Evolutionary conservation across 2,888 invertebrate genomes (phyloP).

Genomic region (Drosophila infuscata): DNA sequence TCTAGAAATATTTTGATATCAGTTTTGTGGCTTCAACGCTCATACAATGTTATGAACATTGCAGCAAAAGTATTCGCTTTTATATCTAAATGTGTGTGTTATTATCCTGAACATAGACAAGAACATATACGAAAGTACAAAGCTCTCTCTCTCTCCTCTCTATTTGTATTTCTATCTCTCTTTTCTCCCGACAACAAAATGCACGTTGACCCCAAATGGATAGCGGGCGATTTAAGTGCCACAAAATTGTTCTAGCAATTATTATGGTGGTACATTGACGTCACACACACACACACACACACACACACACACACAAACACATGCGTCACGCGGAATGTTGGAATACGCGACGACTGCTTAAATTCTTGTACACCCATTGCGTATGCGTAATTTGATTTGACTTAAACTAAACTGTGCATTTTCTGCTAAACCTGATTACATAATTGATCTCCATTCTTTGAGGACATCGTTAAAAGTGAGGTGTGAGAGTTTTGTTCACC

Average conservation of each 20-base stretch:
- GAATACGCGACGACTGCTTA: conserved; percentile 11
- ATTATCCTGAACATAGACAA: not conserved
- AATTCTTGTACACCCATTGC: conserved; percentile 5
- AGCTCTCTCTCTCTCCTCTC: not conserved
- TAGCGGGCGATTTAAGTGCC: conserved; percentile 20
- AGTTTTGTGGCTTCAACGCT: not conserved
- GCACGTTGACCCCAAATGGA: conserved; percentile 30
- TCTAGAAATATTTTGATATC: not conserved
- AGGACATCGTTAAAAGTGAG: not conserved
- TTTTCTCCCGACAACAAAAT: not conserved
- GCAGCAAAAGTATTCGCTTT: conserved; percentile 7
- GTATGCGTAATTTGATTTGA: conserved; percentile 37
- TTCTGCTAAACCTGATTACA: not conserved
- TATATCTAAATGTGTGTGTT: conserved; percentile 6
- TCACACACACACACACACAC: not conserved
- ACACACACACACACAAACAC: conserved; percentile 3
- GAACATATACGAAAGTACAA: not conserved
- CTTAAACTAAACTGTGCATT: conserved; percentile 10
- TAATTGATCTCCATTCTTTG: not conserved
- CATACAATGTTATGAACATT: conserved; percentile 16
- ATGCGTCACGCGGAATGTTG: not conserved
- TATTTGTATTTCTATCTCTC: not conserved
- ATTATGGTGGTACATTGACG: conserved; percentile 17
- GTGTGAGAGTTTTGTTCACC: not conserved
- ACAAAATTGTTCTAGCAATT: conserved; percentile 31